phyloP scores from a whole-genome alignment of 1,140 invertebrate genomes.

The Pantala flavescens region DNA sequence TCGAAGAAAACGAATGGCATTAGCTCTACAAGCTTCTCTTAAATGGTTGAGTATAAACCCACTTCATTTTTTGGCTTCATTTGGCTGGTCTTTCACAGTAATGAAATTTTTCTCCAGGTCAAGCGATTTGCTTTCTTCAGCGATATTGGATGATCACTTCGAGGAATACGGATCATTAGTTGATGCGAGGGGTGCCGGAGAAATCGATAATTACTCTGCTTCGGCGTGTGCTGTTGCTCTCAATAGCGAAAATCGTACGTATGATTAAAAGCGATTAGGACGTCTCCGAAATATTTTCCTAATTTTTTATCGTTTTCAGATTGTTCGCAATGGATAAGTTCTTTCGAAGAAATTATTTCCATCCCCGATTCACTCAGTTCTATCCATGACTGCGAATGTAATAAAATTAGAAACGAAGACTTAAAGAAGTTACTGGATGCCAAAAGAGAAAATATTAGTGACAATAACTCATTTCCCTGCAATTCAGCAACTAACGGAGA shows the following conservation, averaged over 20 bases:
- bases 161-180: background rate
- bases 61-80: background rate
- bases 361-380: background rate
- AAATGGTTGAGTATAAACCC: background rate
- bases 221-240: background rate
- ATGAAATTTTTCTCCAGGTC: background rate
- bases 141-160: background rate
- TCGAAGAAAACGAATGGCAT: background rate
- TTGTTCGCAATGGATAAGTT: background rate
- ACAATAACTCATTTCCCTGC: background rate
- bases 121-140: background rate
- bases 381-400: background rate
- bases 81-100: background rate
- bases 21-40: background rate
- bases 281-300: background rate
- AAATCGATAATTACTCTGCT: background rate
- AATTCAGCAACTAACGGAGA: background rate
- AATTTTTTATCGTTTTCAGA: background rate
- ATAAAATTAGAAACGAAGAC: background rate
- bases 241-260: background rate
- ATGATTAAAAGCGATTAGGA: too few relatives aligned
- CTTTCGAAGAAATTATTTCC: background rate
- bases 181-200: background rate
- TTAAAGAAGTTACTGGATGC: background rate
- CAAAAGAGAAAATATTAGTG: background rate